These are phyloP conservation scores for Camelus bactrianus DNA, from an alignment of 2,113 vertebrate species.

Conservation along the genomic window DNA sequence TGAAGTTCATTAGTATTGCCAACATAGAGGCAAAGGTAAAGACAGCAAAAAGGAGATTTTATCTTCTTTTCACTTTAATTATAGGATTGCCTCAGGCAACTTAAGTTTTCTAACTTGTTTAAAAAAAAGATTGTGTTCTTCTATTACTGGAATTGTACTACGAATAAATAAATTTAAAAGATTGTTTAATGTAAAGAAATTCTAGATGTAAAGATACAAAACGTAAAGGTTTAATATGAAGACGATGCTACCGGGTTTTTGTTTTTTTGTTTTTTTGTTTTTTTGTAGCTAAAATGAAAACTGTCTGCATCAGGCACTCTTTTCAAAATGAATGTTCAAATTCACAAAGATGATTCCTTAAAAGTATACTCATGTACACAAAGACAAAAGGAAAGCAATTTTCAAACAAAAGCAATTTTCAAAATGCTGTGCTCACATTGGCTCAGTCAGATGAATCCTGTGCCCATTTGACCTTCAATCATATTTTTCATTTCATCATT, in stretches of 20 bases:
- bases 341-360: slow-evolving; percentile 51
- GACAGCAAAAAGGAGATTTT: slow-evolving; percentile 40
- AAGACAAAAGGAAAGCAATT: slow-evolving; percentile 68
- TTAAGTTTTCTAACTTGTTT: slow-evolving; percentile 11
- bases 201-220: not conserved
- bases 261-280: not conserved
- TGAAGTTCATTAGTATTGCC: slow-evolving; percentile 68
- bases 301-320: not conserved
- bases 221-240: not conserved
- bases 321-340: slow-evolving; percentile 46
- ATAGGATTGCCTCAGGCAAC: not conserved
- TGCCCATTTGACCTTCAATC: slow-evolving; percentile 63
- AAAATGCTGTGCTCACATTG: slow-evolving; percentile 52
- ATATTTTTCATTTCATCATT: slow-evolving; percentile 65
- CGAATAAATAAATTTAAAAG: not conserved
- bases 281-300: slow-evolving; percentile 26
- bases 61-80: slow-evolving; percentile 67
- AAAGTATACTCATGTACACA: slow-evolving; percentile 58
- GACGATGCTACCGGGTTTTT: not conserved
- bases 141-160: not conserved
- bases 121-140: not conserved
- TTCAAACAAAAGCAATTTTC: slow-evolving; percentile 79
- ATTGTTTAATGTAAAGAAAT: not conserved
- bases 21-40: slow-evolving; percentile 42
- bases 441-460: slow-evolving; percentile 36